A percentile compares a stretch with the other conserved stretches of the same genome.
Conservation (phyloP, 2,888 invertebrate species). For the Rhopalosiphum nymphaeae region DNA sequence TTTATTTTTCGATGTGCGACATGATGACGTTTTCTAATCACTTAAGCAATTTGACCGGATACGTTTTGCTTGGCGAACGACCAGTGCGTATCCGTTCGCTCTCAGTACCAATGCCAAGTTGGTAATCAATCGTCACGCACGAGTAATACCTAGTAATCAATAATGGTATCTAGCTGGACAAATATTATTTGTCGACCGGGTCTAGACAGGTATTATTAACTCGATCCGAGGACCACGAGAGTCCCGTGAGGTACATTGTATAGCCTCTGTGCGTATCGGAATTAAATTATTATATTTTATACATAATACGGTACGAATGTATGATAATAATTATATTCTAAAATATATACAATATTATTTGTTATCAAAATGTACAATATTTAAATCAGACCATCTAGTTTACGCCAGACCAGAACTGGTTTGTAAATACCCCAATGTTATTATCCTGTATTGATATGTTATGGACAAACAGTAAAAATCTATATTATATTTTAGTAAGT, state of each 20-base stretch:
- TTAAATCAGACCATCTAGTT: not conserved
- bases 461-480: not conserved
- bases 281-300: not conserved
- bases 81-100: not conserved
- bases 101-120: not conserved
- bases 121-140: not conserved
- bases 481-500: not conserved
- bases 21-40: not conserved
- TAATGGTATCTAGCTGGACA: not conserved
- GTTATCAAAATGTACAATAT: conserved; percentile 7
- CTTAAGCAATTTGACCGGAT: not conserved
- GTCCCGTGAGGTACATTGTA: not conserved
- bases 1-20: not conserved
- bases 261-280: not conserved
- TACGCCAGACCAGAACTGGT: not conserved
- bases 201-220: not conserved
- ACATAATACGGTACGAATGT: not conserved
- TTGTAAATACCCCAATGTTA: not conserved
- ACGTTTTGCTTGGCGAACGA: not conserved
- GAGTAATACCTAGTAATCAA: not conserved
- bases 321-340: not conserved
- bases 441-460: not conserved
- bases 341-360: not conserved
- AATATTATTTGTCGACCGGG: not conserved
- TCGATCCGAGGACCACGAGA: not conserved